A percentile compares a stretch with the other conserved stretches of the same genome.
Evolutionary conservation across 2,888 invertebrate genomes (phyloP).

Genomic region (Lapara coniferarum): DNA sequence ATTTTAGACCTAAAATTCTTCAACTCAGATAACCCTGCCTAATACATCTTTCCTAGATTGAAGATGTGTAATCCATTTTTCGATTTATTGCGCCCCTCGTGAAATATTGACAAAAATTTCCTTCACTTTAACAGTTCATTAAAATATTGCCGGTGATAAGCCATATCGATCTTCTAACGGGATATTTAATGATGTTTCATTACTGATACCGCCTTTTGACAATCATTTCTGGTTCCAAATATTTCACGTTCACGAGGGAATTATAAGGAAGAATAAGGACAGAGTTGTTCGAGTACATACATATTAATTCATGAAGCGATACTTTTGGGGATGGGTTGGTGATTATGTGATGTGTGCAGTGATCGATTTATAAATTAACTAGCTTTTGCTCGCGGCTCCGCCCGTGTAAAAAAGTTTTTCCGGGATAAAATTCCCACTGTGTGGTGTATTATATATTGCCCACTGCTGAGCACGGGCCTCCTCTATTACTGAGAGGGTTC

Average conservation of each 20-base stretch:
- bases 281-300: neutral
- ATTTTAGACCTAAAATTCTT: neutral
- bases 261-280: neutral
- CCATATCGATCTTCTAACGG: conserved; percentile 13
- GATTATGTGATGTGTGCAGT: neutral
- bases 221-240: neutral
- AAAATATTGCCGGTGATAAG: conserved; percentile 16
- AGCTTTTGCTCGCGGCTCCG: too few species aligned
- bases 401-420: too few species aligned
- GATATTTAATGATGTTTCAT: conserved; percentile 22
- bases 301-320: neutral
- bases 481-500: too few species aligned
- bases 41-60: neutral
- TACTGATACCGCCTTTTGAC: conserved; percentile 19
- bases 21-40: neutral
- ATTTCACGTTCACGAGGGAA: neutral
- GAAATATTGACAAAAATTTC: neutral
- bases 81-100: neutral
- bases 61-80: neutral
- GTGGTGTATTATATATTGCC: too few species aligned
- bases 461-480: too few species aligned
- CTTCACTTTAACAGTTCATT: conserved; percentile 4
- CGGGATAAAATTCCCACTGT: too few species aligned
- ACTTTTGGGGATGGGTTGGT: neutral
- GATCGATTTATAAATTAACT: neutral